Evolutionary conservation across 1,140 invertebrate genomes (phyloP).

Genomic region (Dufourea novaeangliae): DNA sequence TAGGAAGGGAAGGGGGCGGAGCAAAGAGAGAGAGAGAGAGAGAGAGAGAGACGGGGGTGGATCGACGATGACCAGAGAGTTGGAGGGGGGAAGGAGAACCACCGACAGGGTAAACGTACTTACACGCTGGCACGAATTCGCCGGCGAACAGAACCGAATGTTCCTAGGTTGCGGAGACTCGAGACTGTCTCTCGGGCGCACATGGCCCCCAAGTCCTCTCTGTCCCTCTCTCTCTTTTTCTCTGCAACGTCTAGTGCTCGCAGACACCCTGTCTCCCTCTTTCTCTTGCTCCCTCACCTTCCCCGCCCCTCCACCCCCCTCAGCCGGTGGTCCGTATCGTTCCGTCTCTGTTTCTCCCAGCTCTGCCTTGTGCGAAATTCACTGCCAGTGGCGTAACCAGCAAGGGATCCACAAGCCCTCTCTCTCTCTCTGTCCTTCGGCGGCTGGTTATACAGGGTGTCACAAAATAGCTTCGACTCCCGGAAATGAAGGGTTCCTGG

Average conservation of each 20-base stretch:
- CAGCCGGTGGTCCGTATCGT: constrained; percentile 19
- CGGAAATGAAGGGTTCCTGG: no score
- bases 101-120: constrained; percentile 51
- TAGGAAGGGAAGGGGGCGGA: constrained; percentile 10
- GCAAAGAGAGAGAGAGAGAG: background rate
- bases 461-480: no score
- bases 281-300: background rate
- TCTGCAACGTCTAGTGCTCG: no score
- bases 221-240: constrained; percentile 15
- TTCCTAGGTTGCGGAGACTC: constrained; percentile 45
- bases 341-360: constrained; percentile 47
- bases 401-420: constrained; percentile 45
- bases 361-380: constrained; percentile 67
- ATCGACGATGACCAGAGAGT: constrained; percentile 15
- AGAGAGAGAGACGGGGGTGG: background rate
- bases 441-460: constrained; percentile 15
- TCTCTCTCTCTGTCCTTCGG: constrained; percentile 4
- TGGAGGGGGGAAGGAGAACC: constrained; percentile 21
- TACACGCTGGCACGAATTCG: constrained; percentile 56
- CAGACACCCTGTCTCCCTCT: constrained; percentile 15
- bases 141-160: constrained; percentile 40
- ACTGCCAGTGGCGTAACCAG: constrained; percentile 61
- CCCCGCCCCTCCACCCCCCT: constrained; percentile 18
- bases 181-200: constrained; percentile 52
- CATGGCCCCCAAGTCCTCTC: constrained; percentile 44